A percentile compares a stretch with the other conserved stretches of the same genome.
Evolutionary conservation across 1,140 invertebrate genomes (phyloP).

Genomic region (Ceratina australensis): DNA sequence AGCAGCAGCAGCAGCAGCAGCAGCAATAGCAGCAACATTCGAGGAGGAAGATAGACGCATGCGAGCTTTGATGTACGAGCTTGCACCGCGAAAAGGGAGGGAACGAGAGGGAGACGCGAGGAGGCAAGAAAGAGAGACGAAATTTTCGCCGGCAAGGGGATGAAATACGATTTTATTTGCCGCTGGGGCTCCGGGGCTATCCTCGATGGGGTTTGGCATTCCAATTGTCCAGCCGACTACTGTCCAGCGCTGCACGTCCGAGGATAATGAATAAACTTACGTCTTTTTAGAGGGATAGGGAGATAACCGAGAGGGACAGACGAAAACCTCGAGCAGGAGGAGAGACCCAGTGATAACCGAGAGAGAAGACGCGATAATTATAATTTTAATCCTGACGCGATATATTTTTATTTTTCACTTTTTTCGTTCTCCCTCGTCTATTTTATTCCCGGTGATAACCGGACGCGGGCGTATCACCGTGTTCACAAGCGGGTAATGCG

Average conservation of each 20-base stretch:
- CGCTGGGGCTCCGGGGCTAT: constrained; percentile 70
- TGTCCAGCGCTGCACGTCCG: constrained; percentile 61
- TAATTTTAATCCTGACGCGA: constrained; percentile 9
- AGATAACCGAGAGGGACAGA: neutral
- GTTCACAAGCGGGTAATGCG: constrained; percentile 38
- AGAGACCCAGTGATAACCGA: neutral
- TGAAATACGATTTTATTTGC: constrained; percentile 79
- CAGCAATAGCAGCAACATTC: constrained; percentile 63
- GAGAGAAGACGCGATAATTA: constrained; percentile 11
- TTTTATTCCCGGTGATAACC: constrained; percentile 26
- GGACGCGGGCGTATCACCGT: constrained; percentile 9
- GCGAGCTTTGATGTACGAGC: constrained; percentile 77
- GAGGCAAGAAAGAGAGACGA: constrained; percentile 67
- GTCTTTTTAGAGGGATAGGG: constrained; percentile 45
- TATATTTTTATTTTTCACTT: constrained; percentile 3
- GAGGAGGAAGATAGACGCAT: constrained; percentile 73
- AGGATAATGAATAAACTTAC: constrained; percentile 72
- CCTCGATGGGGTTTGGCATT: constrained; percentile 70
- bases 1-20: constrained; percentile 39
- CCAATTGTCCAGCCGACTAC: constrained; percentile 68
- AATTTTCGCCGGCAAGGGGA: constrained; percentile 76
- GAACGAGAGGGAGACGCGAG: constrained; percentile 58
- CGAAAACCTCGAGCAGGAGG: constrained; percentile 6
- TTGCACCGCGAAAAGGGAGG: constrained; percentile 68
- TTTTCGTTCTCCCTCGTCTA: neutral